A percentile compares a stretch with the other conserved stretches of the same genome.
Conservation (phyloP, 1,140 invertebrate species). For the Temnothorax nylanderi region DNA sequence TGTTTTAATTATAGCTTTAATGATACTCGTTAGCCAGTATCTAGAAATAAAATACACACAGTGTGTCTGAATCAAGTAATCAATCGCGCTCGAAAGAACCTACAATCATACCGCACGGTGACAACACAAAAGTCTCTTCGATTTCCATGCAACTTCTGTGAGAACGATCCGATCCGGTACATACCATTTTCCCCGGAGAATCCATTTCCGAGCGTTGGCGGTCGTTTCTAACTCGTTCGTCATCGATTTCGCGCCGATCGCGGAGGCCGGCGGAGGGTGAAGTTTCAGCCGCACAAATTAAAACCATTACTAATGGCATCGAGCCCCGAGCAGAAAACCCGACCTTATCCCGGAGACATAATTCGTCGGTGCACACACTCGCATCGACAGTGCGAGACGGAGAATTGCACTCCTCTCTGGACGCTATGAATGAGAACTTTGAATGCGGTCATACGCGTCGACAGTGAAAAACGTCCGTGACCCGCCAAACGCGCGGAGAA, state of each 20-base stretch:
- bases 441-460: constrained; percentile 46
- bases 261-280: constrained; percentile 23
- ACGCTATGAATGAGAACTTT: constrained; percentile 19
- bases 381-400: constrained; percentile 46
- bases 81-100: neutral
- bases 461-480: constrained; percentile 47
- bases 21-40: neutral
- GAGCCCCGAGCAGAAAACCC: neutral
- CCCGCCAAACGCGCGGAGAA: constrained; percentile 26
- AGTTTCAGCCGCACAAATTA: constrained; percentile 64
- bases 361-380: constrained; percentile 55
- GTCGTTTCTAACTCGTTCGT: constrained; percentile 53
- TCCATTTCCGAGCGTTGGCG: constrained; percentile 37
- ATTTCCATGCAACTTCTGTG: constrained; percentile 11
- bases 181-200: constrained; percentile 37
- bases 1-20: neutral
- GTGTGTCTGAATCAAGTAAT: neutral
- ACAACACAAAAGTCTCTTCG: constrained; percentile 6
- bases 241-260: constrained; percentile 59
- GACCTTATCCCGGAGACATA: constrained; percentile 33
- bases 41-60: neutral
- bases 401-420: constrained; percentile 43
- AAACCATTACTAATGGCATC: constrained; percentile 66
- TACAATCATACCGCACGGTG: neutral
- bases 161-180: neutral